Conservation (phyloP, 2,797 vertebrate genomes). For the Tenualosa ilisha region DNA sequence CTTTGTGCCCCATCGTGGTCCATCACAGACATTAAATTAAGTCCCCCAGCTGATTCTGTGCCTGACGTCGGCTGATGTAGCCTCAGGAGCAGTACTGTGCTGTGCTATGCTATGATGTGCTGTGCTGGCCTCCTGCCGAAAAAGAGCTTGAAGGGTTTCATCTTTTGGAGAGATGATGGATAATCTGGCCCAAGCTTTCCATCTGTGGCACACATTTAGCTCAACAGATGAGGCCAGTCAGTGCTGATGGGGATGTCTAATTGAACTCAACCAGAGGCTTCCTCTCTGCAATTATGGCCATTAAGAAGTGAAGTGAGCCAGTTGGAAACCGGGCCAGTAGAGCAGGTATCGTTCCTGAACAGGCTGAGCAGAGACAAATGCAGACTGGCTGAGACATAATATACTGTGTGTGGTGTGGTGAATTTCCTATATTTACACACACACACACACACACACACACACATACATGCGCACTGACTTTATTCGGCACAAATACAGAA, state of each 20-base stretch:
- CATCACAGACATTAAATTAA: not conserved
- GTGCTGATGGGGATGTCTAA: conserved; percentile 61
- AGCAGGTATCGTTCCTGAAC: not conserved
- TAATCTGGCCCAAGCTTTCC: conserved; percentile 51
- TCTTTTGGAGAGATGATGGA: conserved; percentile 53
- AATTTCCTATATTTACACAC: too few relatives aligned
- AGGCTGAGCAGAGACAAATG: not conserved
- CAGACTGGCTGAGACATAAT: not conserved
- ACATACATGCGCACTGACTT: not conserved
- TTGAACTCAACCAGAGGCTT: conserved; percentile 68
- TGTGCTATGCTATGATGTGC: not conserved
- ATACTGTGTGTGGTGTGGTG: not conserved
- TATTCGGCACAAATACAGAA: not conserved
- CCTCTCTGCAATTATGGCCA: conserved; percentile 66
- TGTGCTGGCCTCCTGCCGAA: conserved; percentile 1
- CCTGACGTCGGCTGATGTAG: not conserved
- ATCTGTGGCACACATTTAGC: conserved; percentile 60
- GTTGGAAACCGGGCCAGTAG: not conserved
- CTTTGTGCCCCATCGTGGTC: not conserved
- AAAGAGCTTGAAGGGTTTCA: conserved; percentile 36
- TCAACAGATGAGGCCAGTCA: conserved; percentile 57
- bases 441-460: not conserved
- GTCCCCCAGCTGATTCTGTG: not conserved
- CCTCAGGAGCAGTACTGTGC: too few relatives aligned
- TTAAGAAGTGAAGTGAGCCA: conserved; percentile 49